Evolutionary conservation across 2,888 invertebrate genomes (phyloP), one percentile per base, ranked within the genome.

Genomic region (Prionchulus punctatus): DNA sequence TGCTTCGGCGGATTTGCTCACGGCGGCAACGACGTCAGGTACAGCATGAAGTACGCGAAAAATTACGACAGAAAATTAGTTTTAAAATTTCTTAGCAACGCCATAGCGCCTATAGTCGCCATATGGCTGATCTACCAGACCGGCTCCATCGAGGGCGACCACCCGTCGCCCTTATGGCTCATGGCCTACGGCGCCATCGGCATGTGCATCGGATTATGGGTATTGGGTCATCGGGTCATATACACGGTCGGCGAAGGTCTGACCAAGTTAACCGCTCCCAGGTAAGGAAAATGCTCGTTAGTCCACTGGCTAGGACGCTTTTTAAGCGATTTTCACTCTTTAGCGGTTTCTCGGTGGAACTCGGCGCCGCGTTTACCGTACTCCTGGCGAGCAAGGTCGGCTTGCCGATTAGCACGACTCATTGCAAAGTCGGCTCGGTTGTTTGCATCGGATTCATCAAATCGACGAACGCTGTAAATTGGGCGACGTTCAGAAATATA

Each of bases 401-500:
- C 18, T 79, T 98, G 67, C 96, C 96, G 27, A 88, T 98, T 66
- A 90, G 89, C 63, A 96, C 96, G 15, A 98, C 96, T 1, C 96
- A 98, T 73, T 98, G 96, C 75, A 98, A 98, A 77, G 94, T 96
- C 30, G 96, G 96, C 58, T 91, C 91, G n/a, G 91, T 98, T 42
- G 94, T 98, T 48, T 87, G 86, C 71, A 92, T 94, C 58, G 94
- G 92, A 15, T 85, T 86, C 76, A 82, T 82, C 63, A 82, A 81
- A 56, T 77, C 79, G 1, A 62, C 75, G 72, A 53, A 79, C 79
- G 58, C 79, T 15, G 76, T 77, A 31, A 72, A 75, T 61, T 77
- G 77, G 76, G 69, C 67, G 55, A 66, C 76, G 15, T 77, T 77
- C 68, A 62, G 91, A 67, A 94, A 94, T 73, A 98, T 98, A 67